A percentile compares a stretch with the other conserved stretches of the same genome.
phyloP scores from a whole-genome alignment of 2,797 vertebrate species.

The Karalla daura region DNA sequence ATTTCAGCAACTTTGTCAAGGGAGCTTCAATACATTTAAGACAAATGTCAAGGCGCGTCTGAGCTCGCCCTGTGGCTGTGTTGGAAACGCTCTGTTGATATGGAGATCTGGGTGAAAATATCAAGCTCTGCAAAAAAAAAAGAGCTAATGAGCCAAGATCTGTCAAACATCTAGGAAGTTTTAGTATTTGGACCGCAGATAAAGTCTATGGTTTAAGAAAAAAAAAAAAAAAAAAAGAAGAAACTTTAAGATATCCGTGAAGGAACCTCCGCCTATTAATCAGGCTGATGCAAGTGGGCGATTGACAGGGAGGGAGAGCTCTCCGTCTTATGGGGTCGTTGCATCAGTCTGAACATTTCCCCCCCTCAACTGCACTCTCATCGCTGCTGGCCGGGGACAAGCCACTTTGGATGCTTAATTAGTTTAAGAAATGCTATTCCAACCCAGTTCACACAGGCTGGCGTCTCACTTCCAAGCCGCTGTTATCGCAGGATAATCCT shows the following conservation, averaged over 20 bases:
- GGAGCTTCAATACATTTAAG: neutral
- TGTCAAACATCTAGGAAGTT: neutral
- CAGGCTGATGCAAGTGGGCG: constrained; percentile 7
- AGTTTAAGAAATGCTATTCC: constrained; percentile 21
- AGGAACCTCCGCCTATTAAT: constrained; percentile 5
- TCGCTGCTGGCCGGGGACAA: constrained; percentile 22
- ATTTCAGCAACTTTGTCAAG: neutral
- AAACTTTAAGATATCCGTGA: neutral
- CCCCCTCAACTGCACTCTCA: constrained; percentile 5
- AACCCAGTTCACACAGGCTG: neutral
- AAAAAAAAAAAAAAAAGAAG: no score
- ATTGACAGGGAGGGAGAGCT: constrained; percentile 14
- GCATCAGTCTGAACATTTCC: constrained; percentile 26
- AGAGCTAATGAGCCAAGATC: neutral
- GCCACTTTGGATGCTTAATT: constrained; percentile 40
- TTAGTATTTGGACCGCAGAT: neutral
- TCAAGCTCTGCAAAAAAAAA: neutral
- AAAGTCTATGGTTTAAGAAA: constrained; percentile 4
- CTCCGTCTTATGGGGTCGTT: constrained; percentile 17
- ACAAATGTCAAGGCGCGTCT: neutral
- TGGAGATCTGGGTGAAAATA: neutral
- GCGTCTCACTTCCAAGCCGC: neutral
- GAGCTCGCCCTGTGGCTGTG: neutral
- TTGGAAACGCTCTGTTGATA: neutral
- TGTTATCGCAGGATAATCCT: constrained; percentile 21